Evolutionary conservation across 2,113 vertebrate genomes (phyloP), one percentile per base, ranked within the genome.

Genomic region (Papio anubis): DNA sequence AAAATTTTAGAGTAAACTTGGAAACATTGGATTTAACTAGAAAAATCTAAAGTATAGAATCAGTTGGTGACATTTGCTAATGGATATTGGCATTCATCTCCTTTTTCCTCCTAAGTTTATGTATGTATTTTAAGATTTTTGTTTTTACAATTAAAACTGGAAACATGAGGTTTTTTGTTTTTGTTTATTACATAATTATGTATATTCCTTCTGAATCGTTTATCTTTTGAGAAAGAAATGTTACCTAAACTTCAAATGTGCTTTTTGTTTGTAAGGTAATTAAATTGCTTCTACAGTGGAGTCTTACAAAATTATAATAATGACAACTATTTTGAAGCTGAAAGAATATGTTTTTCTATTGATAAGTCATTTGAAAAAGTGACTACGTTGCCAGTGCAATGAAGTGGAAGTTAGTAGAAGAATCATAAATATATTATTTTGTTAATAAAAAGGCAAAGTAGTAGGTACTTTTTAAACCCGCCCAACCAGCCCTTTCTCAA

Each of bases 131-230:
- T n/a, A 96, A 91, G 12, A 55, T 94, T 97, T 94, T 97, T 97
- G 93, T 88, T 97, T 97, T 97, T 90, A 50, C 88, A 81, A 98
- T 97, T 98, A 98, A 98, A 98, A 98, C 97, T 98, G 97, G 97
- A 97, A 97, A 90, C 66, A 66, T 93, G 84, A 92, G 64, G 38
- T 57, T 83, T 92, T 90, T 92, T 88, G 88, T 79, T 94, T 97
- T 96, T 72, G 61, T 94, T 93, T 90, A 93, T 91, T 86, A 59
- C 13, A 35, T 94, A 94, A 95, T 59, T 97, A 96, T 94, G 13
- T 85, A 70, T 95, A 94, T 96, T 88, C 88, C 95, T 97, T 93
- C 87, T 91, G 70, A 95, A 92, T 95, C 70, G 43, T 97, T 48
- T 96, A 72, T 95, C n/a, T 96, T 95, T 87, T 93, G 87, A 96